Evolutionary conservation across 2,797 vertebrate species (phyloP), one percentile per base, ranked within the genome.

Genomic region (Arnoldichthys spilopterus): DNA sequence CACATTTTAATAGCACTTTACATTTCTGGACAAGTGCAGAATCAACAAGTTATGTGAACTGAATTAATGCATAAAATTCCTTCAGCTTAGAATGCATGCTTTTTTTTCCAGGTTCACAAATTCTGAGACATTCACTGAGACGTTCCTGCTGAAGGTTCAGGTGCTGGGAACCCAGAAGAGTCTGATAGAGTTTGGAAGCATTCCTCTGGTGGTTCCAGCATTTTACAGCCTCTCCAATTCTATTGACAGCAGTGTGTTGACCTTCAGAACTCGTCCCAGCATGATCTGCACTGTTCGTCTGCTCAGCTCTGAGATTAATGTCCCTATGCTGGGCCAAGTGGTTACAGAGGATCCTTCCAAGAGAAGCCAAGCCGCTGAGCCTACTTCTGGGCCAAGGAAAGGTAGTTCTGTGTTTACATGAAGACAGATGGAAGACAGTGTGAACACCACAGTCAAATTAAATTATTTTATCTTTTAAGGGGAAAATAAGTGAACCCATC

Each of bases 71-170:
- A 49, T 63, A 45, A 45, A 40, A 30, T 58, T 16, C 22, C 8
- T 7, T 59, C 8, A 47, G 12, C 4, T 16, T n/a, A n/a, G 16
- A 3, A 1, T 76, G 28, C 28, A 37, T 59, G 1, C 49, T 47
- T 43, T 53, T 63, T n/a, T 73, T 11, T 64, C 59, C 61, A 96
- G 95, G 86, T 96, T 96, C 91, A 90, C 91, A 40, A 88, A 92
- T 64, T 90, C 88, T 0, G 88, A 94, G 59, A 94, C 93, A 0
- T 70, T 81, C 61, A 70, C 87, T 86, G 92, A 95, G 89, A 90
- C 63, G 0, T 82, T 94, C 82, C 2, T 92, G 3, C 71, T 94
- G 80, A 84, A 54, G 0, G 58, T 94, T 73, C 69, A 56, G 80
- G 88, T 93, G 76, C 74, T 89, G 74, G 94, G 92, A 56, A 64